Conservation (phyloP, 2,888 invertebrate species). For the Ypsolopha scabrella region DNA sequence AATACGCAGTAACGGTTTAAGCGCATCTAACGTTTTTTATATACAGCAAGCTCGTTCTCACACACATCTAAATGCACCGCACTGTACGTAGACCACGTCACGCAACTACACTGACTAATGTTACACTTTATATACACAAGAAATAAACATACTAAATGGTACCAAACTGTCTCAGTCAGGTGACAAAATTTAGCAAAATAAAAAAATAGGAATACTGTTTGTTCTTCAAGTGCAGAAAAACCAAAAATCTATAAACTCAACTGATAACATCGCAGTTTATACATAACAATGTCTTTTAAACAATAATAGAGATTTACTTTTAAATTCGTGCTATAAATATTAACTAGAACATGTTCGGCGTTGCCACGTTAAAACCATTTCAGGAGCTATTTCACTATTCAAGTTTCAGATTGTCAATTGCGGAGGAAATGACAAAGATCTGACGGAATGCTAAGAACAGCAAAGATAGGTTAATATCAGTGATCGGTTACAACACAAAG, state of each 20-base stretch:
- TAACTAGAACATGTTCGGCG: no score
- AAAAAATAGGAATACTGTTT: neutral
- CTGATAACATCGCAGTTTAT: neutral
- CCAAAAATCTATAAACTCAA: neutral
- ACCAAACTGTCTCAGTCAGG: neutral
- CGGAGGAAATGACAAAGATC: no score
- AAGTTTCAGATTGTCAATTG: no score
- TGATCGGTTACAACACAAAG: neutral
- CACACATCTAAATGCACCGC: slow-evolving; percentile 33
- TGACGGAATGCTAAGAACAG: no score
- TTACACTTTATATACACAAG: neutral
- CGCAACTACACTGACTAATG: slow-evolving; percentile 11
- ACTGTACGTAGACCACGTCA: slow-evolving; percentile 28
- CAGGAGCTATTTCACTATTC: no score
- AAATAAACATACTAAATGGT: neutral
- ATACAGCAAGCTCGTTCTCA: slow-evolving; percentile 47
- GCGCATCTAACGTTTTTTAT: slow-evolving; percentile 51
- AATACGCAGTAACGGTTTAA: slow-evolving; percentile 25
- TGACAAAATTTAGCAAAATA: neutral
- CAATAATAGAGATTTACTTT: neutral
- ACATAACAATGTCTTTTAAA: neutral
- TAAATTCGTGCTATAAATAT: no score
- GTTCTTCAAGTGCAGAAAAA: neutral
- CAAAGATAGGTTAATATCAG: no score
- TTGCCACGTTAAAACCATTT: no score